phyloP scores from a whole-genome alignment of 2,113 vertebrate species.

The Oryzias woworae region DNA sequence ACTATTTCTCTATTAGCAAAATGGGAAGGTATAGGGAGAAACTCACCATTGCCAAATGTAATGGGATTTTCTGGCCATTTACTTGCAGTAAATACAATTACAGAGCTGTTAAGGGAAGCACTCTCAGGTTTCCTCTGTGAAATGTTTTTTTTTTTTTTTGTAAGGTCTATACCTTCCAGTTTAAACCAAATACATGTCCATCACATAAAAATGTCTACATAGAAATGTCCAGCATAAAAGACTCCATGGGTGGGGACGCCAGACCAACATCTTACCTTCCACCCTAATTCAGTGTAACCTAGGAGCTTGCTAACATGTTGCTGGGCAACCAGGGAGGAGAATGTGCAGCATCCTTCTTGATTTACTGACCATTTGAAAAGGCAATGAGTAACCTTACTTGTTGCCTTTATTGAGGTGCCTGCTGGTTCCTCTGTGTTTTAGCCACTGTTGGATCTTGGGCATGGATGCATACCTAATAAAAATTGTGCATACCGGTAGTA shows the following conservation, averaged over 20 bases:
- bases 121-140: constrained; percentile 65
- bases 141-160: constrained; percentile 30
- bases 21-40: constrained; percentile 28
- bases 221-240: constrained; percentile 19
- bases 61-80: constrained; percentile 65
- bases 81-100: constrained; percentile 68
- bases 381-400: constrained; percentile 40
- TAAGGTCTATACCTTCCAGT: constrained; percentile 26
- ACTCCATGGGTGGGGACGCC: constrained; percentile 14
- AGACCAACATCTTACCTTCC: constrained; percentile 54
- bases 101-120: constrained; percentile 60
- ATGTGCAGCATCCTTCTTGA: constrained; percentile 72
- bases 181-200: constrained; percentile 30
- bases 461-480: background rate
- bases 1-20: constrained; percentile 52
- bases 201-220: constrained; percentile 39
- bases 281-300: constrained; percentile 44
- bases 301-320: constrained; percentile 70
- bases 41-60: constrained; percentile 63
- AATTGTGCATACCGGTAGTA: background rate
- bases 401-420: constrained; percentile 23
- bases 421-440: constrained; percentile 14
- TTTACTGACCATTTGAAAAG: constrained; percentile 59
- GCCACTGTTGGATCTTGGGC: background rate
- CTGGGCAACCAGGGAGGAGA: constrained; percentile 66